Evolutionary conservation across 2,888 invertebrate genomes (phyloP).

Genomic region (Hipparchia semele): DNA sequence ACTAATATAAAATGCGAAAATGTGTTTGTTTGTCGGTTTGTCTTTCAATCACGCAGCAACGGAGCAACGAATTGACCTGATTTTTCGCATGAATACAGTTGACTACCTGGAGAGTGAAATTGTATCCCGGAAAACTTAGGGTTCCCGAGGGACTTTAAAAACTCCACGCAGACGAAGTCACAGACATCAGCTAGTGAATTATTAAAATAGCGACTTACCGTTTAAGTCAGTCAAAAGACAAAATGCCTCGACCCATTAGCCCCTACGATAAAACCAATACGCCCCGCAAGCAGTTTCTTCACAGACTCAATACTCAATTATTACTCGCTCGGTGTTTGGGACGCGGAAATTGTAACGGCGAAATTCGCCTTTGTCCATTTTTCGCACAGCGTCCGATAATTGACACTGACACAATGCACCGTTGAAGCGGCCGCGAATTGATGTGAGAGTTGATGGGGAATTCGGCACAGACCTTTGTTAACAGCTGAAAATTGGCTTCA

Average conservation of each 20-base stretch:
- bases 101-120: too few relatives aligned
- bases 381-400: constrained; percentile 43
- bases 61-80: too few relatives aligned
- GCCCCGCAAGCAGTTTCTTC: constrained; percentile 37
- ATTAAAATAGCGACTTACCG: too few relatives aligned
- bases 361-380: constrained; percentile 44
- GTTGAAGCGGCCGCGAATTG: constrained; percentile 23
- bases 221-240: not conserved
- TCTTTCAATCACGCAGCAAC: too few relatives aligned
- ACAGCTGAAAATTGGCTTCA: not conserved
- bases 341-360: constrained; percentile 40
- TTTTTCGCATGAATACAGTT: too few relatives aligned
- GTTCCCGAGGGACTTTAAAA: too few relatives aligned
- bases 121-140: too few relatives aligned
- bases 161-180: too few relatives aligned
- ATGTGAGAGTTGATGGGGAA: not conserved
- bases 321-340: constrained; percentile 38
- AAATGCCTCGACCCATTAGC: not conserved
- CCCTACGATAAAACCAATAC: constrained; percentile 23
- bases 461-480: not conserved
- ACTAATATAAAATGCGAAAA: too few relatives aligned
- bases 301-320: constrained; percentile 40
- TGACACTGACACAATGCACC: constrained; percentile 46
- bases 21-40: too few relatives aligned
- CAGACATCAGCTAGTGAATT: too few relatives aligned